Evolutionary conservation across 2,113 vertebrate genomes (phyloP).

Genomic region (Dromas ardeola): DNA sequence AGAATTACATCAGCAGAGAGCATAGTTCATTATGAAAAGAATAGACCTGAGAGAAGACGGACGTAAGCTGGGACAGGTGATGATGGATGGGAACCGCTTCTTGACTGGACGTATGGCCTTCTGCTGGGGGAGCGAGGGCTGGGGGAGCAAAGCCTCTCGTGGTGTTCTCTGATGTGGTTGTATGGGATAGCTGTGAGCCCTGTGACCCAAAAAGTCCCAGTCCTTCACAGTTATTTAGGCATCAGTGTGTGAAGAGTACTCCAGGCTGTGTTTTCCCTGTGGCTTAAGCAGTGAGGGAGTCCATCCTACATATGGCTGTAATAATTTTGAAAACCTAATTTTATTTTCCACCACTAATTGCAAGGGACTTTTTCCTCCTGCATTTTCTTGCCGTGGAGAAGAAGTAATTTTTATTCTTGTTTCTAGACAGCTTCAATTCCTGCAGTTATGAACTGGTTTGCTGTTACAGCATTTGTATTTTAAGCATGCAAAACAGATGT

Average conservation of each 20-base stretch:
- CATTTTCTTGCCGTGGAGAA: neutral
- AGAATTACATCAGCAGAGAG: neutral
- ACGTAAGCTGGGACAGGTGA: neutral
- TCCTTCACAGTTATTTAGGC: neutral
- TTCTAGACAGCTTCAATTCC: slow-evolving; percentile 37
- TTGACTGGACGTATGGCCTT: neutral
- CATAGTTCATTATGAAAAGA: neutral
- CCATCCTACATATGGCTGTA: neutral
- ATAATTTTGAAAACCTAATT: neutral
- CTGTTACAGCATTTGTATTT: slow-evolving; percentile 47
- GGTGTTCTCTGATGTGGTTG: neutral
- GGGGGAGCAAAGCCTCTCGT: neutral
- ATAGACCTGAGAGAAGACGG: neutral
- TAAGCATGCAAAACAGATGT: slow-evolving; percentile 48
- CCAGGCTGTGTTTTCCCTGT: neutral
- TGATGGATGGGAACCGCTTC: neutral
- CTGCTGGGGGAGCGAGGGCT: neutral
- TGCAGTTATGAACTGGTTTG: slow-evolving; percentile 31
- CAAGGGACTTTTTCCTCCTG: neutral
- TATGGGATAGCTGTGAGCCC: neutral
- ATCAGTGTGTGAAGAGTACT: neutral
- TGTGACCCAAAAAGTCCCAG: neutral
- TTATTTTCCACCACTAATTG: slow-evolving; percentile 44
- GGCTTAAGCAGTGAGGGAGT: neutral
- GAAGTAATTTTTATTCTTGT: neutral